Percentiles rank a stretch among this genome's conserved stretches.
Conservation (phyloP, 2,888 invertebrate genomes). For the Cheilosia grossa region DNA sequence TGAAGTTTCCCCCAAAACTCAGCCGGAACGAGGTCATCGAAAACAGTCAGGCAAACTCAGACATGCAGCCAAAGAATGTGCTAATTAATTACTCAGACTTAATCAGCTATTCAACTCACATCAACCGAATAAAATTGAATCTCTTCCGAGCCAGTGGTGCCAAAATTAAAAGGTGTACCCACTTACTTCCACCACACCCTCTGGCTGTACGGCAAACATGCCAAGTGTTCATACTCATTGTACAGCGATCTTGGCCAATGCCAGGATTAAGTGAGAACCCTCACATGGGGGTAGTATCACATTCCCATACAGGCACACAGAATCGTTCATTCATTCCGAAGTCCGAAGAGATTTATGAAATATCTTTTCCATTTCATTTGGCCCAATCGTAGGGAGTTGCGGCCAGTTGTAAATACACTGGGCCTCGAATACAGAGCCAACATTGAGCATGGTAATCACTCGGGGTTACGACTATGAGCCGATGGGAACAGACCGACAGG, state of each 20-base stretch:
- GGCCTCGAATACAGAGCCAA: neutral
- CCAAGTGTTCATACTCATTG: constrained; percentile 15
- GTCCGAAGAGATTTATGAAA: constrained; percentile 50
- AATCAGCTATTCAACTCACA: constrained; percentile 50
- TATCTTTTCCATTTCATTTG: constrained; percentile 51
- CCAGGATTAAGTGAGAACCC: neutral
- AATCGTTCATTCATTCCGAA: constrained; percentile 28
- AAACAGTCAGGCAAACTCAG: constrained; percentile 26
- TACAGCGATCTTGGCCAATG: neutral
- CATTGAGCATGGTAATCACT: constrained; percentile 35
- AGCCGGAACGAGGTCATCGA: constrained; percentile 28
- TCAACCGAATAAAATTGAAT: constrained; percentile 24
- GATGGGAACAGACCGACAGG: neutral
- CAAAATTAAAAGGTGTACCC: neutral
- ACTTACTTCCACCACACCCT: constrained; percentile 12
- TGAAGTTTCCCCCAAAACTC: constrained; percentile 2
- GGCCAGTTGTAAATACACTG: constrained; percentile 4
- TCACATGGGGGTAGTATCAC: constrained; percentile 31
- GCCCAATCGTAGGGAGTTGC: neutral
- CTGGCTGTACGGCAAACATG: constrained; percentile 10
- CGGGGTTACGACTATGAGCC: constrained; percentile 12
- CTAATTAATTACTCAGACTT: constrained; percentile 61
- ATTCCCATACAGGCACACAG: constrained; percentile 9
- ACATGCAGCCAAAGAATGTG: constrained; percentile 7
- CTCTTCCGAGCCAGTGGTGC: neutral